Base-by-base conservation (phyloP, 2,113 vertebrate species). In the Phyllopteryx taeniolatus region DNA sequence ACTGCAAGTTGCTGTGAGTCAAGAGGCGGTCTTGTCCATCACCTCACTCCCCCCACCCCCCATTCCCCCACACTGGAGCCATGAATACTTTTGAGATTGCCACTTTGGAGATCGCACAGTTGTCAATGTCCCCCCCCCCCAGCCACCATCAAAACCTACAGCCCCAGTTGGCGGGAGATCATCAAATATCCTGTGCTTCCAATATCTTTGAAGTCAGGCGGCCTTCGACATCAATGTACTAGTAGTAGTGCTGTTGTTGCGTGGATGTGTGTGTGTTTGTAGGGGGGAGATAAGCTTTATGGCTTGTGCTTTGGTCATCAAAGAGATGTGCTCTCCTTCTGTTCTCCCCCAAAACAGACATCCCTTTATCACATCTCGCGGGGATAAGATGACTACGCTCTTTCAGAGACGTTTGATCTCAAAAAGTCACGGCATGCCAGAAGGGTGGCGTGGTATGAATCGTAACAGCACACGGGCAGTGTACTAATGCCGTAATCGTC, bases 161-260 rank as follows among this genome's bases (percentile, higher is more conserved):
- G 47, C 76, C 74, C 72, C 62, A 86, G 56, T 81, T 87, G 84
- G 79, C 80, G 74, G 86, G 78, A 81, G 79, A 81, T 75, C 31
- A 73, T 88, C 80, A 88, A 89, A 87, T 86, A 85, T 86, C 85
- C 85, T 89, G 86, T 86, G 87, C 84, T 81, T 87, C 85, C 85
- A 90, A 89, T 88, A 89, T 84, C 79, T 72, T 79, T 42, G 14
- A 76, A 85, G 83, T 77, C 80, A 74, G 69, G 78, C 67, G 75
- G 82, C 74, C 77, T 86, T 61, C 72, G 78, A 89, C 77, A 83
- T 83, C 79, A 83, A 72, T 77, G 73, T 83, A 61, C 56, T 75
- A 84, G 86, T 74, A 73, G 72, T 77, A 74, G 56, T 1, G 20
- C 20, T 54, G 53, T 70, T 74, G 80, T 69, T 20, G 66, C 60